Base-by-base conservation (phyloP, 2,888 invertebrate genomes). In the Mamestra brassicae region DNA sequence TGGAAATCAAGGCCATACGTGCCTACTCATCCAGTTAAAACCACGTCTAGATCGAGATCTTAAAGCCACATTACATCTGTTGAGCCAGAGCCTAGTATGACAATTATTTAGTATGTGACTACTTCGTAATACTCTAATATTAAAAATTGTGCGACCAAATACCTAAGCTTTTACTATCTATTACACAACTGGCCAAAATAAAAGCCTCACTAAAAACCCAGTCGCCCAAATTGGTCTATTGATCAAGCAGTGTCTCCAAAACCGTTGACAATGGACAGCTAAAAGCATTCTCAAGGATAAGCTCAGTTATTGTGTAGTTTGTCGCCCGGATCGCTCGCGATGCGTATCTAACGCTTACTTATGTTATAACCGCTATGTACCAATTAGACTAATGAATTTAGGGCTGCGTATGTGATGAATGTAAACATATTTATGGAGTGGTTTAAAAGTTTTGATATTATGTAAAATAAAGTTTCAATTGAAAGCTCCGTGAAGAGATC, bases 301-400 rank as follows among this genome's bases (percentile, higher is more conserved):
- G 88, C 87, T 85, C 90, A 81, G 90, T 90, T 91, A 93, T 92
- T 92, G 92, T 92, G 90, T 91, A 89, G 91, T 92, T 92, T 92
- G 94, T 93, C 91, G 90, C 87, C 77, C 82, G 79, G 85, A 83
- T 86, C 87, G 84, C 78, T 77, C 85, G 89, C 89, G 95, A 95
- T 95, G 92, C 84, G 90, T 94, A 95, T 95, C 95, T 92, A 81
- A 85, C 85, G 87, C 89, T 90, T 89, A 88, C 87, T 85, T 87
- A 86, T 84, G 86, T 89, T 91, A 90, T 92, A 92, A 91, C 89
- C 86, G 90, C 92, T 90, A 89, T 87, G 82, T 82, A 94, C 93
- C 94, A 95, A 95, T 95, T 95, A 95, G 94, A 90, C 89, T 91
- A 93, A 92, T 90, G 85, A 85, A 87, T 88, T 84, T 92, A 95